Evolutionary conservation across 2,888 invertebrate species (phyloP).

Genomic region (Chouioia cunea): DNA sequence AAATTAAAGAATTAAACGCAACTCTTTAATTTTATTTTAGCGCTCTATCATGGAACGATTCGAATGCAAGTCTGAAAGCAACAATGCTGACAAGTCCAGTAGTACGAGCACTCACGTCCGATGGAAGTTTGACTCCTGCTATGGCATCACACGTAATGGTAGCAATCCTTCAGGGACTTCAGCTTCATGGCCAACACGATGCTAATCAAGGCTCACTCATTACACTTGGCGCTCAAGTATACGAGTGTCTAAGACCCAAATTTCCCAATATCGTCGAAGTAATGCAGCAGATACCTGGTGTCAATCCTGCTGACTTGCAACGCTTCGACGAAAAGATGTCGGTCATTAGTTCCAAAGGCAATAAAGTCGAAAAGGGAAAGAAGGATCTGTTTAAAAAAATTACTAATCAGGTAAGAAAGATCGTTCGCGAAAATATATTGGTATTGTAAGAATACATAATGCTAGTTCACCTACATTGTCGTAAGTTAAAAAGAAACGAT

Average conservation of each 20-base stretch:
- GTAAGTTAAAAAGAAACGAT: too few relatives aligned
- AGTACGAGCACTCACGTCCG: conserved; percentile 75
- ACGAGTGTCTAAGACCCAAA: conserved; percentile 83
- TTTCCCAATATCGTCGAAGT: conserved; percentile 80
- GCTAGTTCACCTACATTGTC: too few relatives aligned
- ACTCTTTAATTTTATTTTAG: conserved; percentile 62
- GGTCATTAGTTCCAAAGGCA: conserved; percentile 76
- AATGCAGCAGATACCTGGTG: conserved; percentile 83
- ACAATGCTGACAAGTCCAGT: conserved; percentile 81
- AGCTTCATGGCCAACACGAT: conserved; percentile 91
- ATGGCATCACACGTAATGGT: conserved; percentile 82
- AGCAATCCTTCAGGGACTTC: conserved; percentile 83
- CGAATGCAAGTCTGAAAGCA: conserved; percentile 85
- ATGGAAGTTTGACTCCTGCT: conserved; percentile 75
- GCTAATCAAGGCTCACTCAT: conserved; percentile 86
- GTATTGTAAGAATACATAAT: background rate
- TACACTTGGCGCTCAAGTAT: conserved; percentile 85
- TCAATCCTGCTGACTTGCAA: conserved; percentile 84
- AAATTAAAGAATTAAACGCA: conserved; percentile 3
- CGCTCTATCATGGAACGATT: conserved; percentile 89
- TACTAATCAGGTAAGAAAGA: conserved; percentile 76
- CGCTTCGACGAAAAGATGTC: conserved; percentile 88
- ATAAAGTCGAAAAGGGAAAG: conserved; percentile 89
- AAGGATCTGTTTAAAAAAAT: conserved; percentile 92
- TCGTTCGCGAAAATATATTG: background rate